phyloP scores from a whole-genome alignment of 2,797 vertebrate genomes.

The Octomys mimax region DNA sequence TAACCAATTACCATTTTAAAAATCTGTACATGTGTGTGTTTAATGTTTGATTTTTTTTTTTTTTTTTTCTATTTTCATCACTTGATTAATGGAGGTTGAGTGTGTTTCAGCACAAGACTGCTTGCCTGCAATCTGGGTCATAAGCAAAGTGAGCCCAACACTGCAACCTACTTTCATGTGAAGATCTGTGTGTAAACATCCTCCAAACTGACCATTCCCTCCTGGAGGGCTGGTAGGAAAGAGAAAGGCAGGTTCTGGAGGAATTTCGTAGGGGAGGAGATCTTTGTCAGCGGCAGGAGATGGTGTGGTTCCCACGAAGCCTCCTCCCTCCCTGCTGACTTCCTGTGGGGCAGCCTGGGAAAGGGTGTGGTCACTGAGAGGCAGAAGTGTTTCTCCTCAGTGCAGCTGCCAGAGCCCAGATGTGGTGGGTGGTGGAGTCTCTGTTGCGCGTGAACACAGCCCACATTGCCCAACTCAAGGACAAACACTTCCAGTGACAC shows the following conservation, averaged over 20 bases:
- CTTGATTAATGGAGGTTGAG: background rate
- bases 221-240: background rate
- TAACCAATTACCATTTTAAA: background rate
- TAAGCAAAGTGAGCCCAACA: background rate
- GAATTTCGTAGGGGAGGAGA: conserved; percentile 54
- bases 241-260: background rate
- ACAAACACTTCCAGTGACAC: background rate
- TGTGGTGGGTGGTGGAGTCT: background rate
- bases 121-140: background rate
- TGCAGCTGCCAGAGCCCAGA: background rate
- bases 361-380: conserved; percentile 59
- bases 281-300: conserved; percentile 22
- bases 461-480: conserved; percentile 32
- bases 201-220: background rate
- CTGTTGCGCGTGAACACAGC: conserved; percentile 21
- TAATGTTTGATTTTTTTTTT: background rate
- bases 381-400: background rate
- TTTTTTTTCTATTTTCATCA: background rate
- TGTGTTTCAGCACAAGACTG: background rate
- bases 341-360: conserved; percentile 69
- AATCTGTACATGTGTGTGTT: background rate
- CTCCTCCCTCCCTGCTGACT: conserved; percentile 49
- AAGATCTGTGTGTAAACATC: conserved; percentile 23
- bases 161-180: background rate
- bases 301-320: conserved; percentile 57